Evolutionary conservation across 1,140 invertebrate species (phyloP).

Genomic region (Dendrolimus punctatus): DNA sequence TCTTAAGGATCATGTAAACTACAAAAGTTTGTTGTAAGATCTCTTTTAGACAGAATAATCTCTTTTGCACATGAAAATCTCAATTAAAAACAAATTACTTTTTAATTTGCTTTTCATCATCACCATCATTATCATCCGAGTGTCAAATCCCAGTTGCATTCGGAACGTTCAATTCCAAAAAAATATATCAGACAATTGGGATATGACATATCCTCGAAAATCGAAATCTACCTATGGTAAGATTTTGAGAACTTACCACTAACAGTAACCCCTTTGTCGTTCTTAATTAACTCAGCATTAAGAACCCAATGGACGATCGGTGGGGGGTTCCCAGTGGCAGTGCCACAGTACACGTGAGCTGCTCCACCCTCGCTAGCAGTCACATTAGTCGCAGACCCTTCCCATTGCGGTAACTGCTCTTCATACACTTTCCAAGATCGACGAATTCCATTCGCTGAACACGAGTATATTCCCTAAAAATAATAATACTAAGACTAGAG

Average conservation of each 20-base stretch:
- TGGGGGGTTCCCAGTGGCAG: slow-evolving; percentile 78
- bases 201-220: not conserved
- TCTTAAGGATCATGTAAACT: too few relatives aligned
- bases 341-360: slow-evolving; percentile 59
- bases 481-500: not conserved
- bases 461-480: slow-evolving; percentile 60
- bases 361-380: slow-evolving; percentile 45
- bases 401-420: slow-evolving; percentile 45
- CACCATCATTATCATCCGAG: too few relatives aligned
- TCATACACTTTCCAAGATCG: slow-evolving; percentile 53
- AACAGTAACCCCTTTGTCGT: slow-evolving; percentile 68
- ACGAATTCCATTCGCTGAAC: slow-evolving; percentile 41
- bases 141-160: too few relatives aligned
- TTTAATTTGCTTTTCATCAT: too few relatives aligned
- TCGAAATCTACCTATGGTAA: not conserved
- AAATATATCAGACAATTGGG: too few relatives aligned
- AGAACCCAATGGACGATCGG: slow-evolving; percentile 87
- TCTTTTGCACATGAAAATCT: too few relatives aligned
- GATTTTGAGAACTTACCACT: slow-evolving; percentile 30
- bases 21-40: too few relatives aligned
- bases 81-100: too few relatives aligned
- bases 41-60: too few relatives aligned
- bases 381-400: slow-evolving; percentile 55
- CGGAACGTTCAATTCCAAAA: too few relatives aligned
- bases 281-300: slow-evolving; percentile 80